These are phyloP conservation scores for Drosophila nigromelanica DNA, from an alignment of 1,140 invertebrate genomes.

Conservation along the genomic window DNA sequence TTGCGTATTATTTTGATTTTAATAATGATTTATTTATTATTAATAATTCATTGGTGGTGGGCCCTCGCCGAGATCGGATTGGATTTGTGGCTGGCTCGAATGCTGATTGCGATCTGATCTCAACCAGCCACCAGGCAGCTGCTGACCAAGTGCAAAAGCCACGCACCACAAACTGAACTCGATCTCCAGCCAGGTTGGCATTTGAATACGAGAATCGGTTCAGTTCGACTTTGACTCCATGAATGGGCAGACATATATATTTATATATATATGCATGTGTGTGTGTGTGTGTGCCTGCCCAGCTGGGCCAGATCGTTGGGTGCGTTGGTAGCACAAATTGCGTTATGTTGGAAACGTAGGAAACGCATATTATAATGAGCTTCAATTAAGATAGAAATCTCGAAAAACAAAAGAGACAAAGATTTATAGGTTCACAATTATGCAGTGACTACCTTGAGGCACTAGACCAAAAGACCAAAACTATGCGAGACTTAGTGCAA, in stretches of 20 bases:
- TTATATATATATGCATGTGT: not conserved
- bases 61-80: constrained; percentile 55
- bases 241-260: constrained; percentile 33
- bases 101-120: constrained; percentile 74
- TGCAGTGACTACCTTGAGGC: constrained; percentile 63
- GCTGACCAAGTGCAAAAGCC: constrained; percentile 60
- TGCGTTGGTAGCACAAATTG: constrained; percentile 63
- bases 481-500: constrained; percentile 8
- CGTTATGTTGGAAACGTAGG: constrained; percentile 51
- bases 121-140: constrained; percentile 2
- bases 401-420: constrained; percentile 75
- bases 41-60: constrained; percentile 83
- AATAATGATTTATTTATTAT: constrained; percentile 84
- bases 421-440: constrained; percentile 79
- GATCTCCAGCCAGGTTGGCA: constrained; percentile 33
- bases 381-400: constrained; percentile 82
- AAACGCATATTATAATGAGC: constrained; percentile 82
- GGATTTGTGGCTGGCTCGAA: constrained; percentile 24
- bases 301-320: constrained; percentile 19
- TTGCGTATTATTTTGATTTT: constrained; percentile 83
- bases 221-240: constrained; percentile 26
- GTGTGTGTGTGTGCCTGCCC: not conserved
- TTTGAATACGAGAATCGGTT: constrained; percentile 35
- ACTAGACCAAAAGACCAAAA: constrained; percentile 41
- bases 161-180: constrained; percentile 24